Percentiles rank a stretch among this genome's conserved stretches.
Conservation (phyloP, 2,797 vertebrate species). For the Miichthys miiuy region DNA sequence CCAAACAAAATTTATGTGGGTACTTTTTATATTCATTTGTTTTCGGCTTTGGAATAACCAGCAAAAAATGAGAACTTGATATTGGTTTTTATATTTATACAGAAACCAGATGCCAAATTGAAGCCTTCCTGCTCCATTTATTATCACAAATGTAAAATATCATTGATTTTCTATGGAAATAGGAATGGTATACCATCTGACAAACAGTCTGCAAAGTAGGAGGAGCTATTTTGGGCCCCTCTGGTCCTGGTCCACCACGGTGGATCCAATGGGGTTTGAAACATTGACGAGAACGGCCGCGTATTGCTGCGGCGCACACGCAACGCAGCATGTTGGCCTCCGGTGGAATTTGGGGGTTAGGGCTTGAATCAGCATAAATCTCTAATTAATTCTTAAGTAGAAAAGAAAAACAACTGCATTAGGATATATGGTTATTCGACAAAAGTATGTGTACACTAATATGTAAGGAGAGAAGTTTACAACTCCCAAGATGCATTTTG, state of each 20-base stretch:
- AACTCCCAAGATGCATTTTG: neutral
- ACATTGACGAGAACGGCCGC: too few relatives aligned
- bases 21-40: neutral
- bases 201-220: neutral
- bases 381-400: neutral
- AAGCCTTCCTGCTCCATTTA: neutral
- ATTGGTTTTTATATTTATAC: neutral
- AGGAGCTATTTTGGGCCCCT: neutral
- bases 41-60: neutral
- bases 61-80: neutral
- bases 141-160: neutral
- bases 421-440: neutral
- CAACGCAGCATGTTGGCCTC: too few relatives aligned
- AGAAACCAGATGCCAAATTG: neutral
- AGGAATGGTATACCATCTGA: neutral
- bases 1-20: neutral
- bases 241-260: neutral
- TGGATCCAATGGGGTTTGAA: too few relatives aligned
- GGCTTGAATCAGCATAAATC: neutral
- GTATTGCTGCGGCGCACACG: too few relatives aligned
- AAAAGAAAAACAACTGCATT: neutral
- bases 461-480: neutral
- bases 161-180: neutral
- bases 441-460: neutral
- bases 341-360: neutral